phyloP scores from a whole-genome alignment of 2,113 vertebrate genomes.

The Nothobranchius furzeri region DNA sequence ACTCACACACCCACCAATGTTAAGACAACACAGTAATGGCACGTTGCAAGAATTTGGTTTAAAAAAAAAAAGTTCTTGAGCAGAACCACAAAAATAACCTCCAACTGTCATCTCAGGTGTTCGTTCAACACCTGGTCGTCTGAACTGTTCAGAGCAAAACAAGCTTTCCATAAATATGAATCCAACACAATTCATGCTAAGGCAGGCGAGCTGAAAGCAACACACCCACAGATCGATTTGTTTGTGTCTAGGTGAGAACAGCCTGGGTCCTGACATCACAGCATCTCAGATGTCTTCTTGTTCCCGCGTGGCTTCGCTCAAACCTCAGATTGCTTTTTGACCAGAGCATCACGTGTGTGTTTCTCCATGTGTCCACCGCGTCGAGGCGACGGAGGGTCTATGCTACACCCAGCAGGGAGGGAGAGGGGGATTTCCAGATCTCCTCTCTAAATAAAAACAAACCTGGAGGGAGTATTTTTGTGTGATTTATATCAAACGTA shows the following conservation, averaged over 20 bases:
- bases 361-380: neutral
- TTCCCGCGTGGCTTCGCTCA: neutral
- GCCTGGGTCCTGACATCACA: neutral
- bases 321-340: neutral
- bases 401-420: neutral
- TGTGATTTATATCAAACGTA: neutral
- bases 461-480: conserved; percentile 13
- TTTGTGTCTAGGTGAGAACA: neutral
- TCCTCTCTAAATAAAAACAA: conserved; percentile 11
- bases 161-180: no score
- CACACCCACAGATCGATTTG: no score
- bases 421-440: conserved; percentile 43
- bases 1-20: neutral
- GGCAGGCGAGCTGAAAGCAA: no score
- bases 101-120: no score
- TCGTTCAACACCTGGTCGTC: no score
- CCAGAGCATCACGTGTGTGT: neutral
- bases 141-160: no score
- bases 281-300: neutral
- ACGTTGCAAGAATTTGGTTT: no score
- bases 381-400: neutral
- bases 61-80: no score
- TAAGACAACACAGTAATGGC: no score
- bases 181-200: no score
- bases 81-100: no score